phyloP scores from a whole-genome alignment of 2,888 invertebrate species.

The Euzophera pinguis region DNA sequence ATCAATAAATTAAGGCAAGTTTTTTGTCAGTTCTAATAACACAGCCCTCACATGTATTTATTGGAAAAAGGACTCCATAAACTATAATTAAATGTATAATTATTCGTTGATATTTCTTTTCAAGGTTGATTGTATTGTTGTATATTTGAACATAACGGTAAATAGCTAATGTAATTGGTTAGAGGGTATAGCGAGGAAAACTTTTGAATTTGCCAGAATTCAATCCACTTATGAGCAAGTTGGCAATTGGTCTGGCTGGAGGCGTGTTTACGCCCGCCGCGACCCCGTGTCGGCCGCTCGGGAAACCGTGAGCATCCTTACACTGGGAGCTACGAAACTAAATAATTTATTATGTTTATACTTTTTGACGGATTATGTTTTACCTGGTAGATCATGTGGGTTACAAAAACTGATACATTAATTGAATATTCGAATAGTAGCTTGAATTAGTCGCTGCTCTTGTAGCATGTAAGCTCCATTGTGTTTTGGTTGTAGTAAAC shows the following conservation, averaged over 20 bases:
- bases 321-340: slow-evolving; percentile 33
- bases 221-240: slow-evolving; percentile 65
- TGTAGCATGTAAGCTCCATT: too few species aligned
- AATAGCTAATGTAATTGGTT: slow-evolving; percentile 4
- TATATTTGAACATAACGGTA: not conserved
- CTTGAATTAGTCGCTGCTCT: too few species aligned
- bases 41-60: not conserved
- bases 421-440: too few species aligned
- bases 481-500: too few species aligned
- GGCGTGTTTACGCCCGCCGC: slow-evolving; percentile 57
- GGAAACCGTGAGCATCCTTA: slow-evolving; percentile 40
- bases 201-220: slow-evolving; percentile 43
- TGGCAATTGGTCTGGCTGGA: slow-evolving; percentile 55
- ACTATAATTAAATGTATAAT: slow-evolving; percentile 9
- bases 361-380: too few species aligned
- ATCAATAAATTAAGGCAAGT: too few species aligned
- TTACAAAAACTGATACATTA: too few species aligned
- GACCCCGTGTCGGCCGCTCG: slow-evolving; percentile 54
- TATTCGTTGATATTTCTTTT: not conserved
- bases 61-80: not conserved
- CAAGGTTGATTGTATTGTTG: slow-evolving; percentile 1
- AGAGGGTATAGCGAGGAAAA: slow-evolving; percentile 19
- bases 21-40: too few species aligned
- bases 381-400: too few species aligned
- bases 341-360: not conserved